Base-by-base conservation (phyloP, 2,888 invertebrate species). In the Eumerus sabulonum region DNA sequence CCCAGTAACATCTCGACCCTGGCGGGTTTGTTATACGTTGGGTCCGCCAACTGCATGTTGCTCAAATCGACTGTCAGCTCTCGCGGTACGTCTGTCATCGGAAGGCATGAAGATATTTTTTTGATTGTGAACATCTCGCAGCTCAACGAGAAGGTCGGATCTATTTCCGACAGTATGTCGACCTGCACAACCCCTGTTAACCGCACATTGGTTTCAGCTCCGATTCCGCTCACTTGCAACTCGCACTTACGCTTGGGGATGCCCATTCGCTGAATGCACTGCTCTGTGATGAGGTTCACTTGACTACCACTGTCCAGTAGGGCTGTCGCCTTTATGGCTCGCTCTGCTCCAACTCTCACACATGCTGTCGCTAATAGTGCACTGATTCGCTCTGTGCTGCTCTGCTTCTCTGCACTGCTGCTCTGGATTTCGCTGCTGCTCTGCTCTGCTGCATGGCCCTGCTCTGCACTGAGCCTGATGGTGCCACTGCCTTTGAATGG, bases 301-400 rank as follows among this genome's bases (percentile, higher is more conserved):
- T 64, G 63, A 18, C 45, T 64, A 17, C 53, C 53, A 13, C 45
- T 64, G 12, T 64, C 53, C n/a, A 64, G 45, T 9, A 64, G 27
- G 12, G 53, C 53, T 40, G 53, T 53, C 4, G 18, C 45, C 36
- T 53, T 35, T 0, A 53, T 18, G 1, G 53, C 5, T 18, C 45
- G 17, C 53, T 42, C 44, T 18, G 53, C 27, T 63, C 42, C 17
- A n/a, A n/a, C 27, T 7, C n/a, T 51, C 17, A 62, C 27, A n/a
- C 51, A 19, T 14, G 50, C 50, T 40, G 60, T 62, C 19, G 60
- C 60, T n/a, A n/a, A n/a, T n/a, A n/a, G n/a, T n/a, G n/a, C n/a
- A n/a, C n/a, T 12, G 40, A 27, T 17, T 48, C 12, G 4, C n/a
- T n/a, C n/a, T n/a, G n/a, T n/a, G n/a, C n/a, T n/a, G 60, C 60